These are phyloP conservation scores for Thyatira batis DNA, from an alignment of 2,888 invertebrate species.

Conservation along the genomic window DNA sequence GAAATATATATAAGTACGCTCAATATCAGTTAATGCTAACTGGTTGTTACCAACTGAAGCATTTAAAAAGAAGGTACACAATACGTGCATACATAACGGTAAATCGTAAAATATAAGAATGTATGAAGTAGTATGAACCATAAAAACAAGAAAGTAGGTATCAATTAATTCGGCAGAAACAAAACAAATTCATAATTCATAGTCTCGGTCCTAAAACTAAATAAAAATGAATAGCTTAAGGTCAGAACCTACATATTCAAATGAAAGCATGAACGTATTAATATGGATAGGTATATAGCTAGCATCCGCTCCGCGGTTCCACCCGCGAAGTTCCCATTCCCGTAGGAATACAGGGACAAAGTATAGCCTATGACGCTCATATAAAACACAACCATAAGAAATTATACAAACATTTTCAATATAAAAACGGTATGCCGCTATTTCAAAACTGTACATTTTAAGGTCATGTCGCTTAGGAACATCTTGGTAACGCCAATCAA, in stretches of 20 bases:
- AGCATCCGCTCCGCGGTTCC: too few relatives aligned
- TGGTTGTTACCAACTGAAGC: conserved; percentile 15
- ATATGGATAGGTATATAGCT: too few relatives aligned
- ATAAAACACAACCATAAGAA: conserved; percentile 18
- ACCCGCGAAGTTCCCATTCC: too few relatives aligned
- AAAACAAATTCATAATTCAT: too few relatives aligned
- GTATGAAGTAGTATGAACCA: background rate
- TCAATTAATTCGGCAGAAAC: background rate
- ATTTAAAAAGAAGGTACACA: too few relatives aligned
- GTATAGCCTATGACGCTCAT: too few relatives aligned
- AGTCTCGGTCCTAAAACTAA: too few relatives aligned
- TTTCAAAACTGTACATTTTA: conserved; percentile 33
- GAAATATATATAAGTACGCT: too few relatives aligned
- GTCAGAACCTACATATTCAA: too few relatives aligned
- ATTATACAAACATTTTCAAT: conserved; percentile 24
- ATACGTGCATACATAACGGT: background rate
- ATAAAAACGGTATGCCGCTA: conserved; percentile 17
- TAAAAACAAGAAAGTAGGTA: background rate
- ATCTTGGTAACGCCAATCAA: conserved; percentile 25
- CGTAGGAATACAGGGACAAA: too few relatives aligned
- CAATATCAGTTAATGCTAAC: too few relatives aligned
- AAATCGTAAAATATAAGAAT: background rate
- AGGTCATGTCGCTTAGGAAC: conserved; percentile 28
- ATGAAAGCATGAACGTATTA: too few relatives aligned
- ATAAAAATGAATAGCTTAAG: background rate